A percentile compares a stretch with the other conserved stretches of the same genome.
Conservation (phyloP, 2,113 vertebrate genomes). For the Hyla sarda region DNA sequence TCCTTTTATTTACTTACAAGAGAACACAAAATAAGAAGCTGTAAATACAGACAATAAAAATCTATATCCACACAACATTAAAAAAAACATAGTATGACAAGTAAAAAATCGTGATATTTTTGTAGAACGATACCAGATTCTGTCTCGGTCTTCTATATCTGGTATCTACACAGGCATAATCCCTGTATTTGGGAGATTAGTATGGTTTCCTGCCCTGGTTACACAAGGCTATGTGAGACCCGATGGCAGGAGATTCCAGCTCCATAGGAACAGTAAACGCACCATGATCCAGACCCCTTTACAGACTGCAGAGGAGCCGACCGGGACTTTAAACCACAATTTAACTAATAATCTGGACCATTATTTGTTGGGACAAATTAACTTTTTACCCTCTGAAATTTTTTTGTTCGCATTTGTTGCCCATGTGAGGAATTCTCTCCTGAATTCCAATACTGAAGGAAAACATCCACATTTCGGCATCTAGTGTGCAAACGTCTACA, state of each 20-base stretch:
- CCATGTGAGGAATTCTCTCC: neutral
- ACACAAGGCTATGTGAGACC: conserved; percentile 2
- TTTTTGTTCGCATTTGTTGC: neutral
- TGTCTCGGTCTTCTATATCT: neutral
- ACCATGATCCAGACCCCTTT: neutral
- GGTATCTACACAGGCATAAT: conserved; percentile 25
- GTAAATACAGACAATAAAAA: neutral
- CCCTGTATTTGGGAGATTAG: conserved; percentile 7
- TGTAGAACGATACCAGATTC: too few species aligned
- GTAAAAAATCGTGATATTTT: too few species aligned
- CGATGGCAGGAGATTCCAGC: neutral
- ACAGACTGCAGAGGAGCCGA: neutral
- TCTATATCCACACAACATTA: too few species aligned
- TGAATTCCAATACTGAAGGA: neutral
- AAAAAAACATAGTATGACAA: too few species aligned
- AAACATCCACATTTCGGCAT: neutral
- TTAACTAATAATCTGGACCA: neutral
- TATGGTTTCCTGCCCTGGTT: conserved; percentile 15
- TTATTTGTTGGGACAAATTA: neutral
- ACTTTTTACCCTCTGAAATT: neutral
- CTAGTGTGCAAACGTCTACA: conserved; percentile 12
- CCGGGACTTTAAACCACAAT: neutral
- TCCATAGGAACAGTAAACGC: neutral
- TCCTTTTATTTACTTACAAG: too few species aligned
- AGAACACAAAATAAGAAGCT: too few species aligned